These are phyloP conservation scores for Pomacea canaliculata DNA, from an alignment of 2,888 invertebrate genomes.

Conservation along the genomic window DNA sequence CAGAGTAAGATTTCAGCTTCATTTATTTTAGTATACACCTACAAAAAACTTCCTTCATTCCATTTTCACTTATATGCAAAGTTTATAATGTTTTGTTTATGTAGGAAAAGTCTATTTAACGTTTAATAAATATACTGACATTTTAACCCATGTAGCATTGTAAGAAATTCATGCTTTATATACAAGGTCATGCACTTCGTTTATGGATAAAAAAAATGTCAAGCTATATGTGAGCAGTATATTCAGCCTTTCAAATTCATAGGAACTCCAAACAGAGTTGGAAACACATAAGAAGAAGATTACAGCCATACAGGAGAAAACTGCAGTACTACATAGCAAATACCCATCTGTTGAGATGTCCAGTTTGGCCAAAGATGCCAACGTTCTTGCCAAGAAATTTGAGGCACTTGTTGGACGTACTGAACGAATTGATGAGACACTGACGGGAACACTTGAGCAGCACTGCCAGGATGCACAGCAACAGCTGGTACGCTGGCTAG, in stretches of 20 bases:
- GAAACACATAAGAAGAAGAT: slow-evolving; percentile 81
- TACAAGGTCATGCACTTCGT: too few species aligned
- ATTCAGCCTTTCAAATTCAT: slow-evolving; percentile 1
- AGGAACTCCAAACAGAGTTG: slow-evolving; percentile 78
- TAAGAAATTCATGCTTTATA: not conserved
- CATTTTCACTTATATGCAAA: not conserved
- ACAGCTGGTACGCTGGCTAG: slow-evolving; percentile 84
- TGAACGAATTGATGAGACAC: slow-evolving; percentile 75
- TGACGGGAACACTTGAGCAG: slow-evolving; percentile 87
- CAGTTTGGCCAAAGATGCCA: slow-evolving; percentile 62
- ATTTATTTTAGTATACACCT: too few species aligned
- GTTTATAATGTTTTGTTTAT: not conserved
- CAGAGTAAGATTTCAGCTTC: slow-evolving; percentile 70
- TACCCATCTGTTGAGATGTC: slow-evolving; percentile 64
- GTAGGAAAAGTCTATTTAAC: too few species aligned
- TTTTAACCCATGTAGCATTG: not conserved
- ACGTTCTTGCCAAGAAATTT: slow-evolving; percentile 71
- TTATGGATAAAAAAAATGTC: too few species aligned
- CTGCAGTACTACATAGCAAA: slow-evolving; percentile 50
- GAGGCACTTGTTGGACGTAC: slow-evolving; percentile 84
- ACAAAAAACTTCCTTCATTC: not conserved
- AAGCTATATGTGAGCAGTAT: too few species aligned
- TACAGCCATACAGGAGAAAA: slow-evolving; percentile 83
- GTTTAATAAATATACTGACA: not conserved
- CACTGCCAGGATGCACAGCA: slow-evolving; percentile 87